Base-by-base conservation (phyloP, 2,797 vertebrate genomes). In the Cryptoprocta ferox region DNA sequence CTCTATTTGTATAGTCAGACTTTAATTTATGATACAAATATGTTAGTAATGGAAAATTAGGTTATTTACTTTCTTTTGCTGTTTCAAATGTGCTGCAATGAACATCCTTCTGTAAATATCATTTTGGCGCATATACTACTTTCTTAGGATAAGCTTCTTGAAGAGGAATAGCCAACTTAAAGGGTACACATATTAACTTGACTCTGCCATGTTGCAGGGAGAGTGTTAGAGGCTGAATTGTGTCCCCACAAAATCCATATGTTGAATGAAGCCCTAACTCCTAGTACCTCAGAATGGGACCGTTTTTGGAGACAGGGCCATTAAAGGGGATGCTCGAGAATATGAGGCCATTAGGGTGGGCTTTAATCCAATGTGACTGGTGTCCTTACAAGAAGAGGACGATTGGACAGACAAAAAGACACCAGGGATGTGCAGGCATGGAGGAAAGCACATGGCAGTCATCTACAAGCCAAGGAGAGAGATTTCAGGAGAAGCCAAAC, bases 21-120 rank as follows among this genome's bases (percentile, higher is more conserved):
- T 18, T n/a, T 70, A 91, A 93, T 92, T 93, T 89, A 37, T 73
- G 32, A 86, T 30, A 81, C 32, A 88, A 94, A 66, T 82, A 24
- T 89, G 16, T 66, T 84, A 70, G 50, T 66, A 81, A 59, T 50
- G 32, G 53, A 68, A n/a, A 65, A 50, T 32, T 70, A 65, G 21
- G 26, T 42, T 68, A 75, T 82, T 94, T 86, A 53, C 30, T 71
- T 14, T 21, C 65, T 85, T 95, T 88, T 80, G 13, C 28, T 45
- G 2, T 92, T 97, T 95, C 45, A 73, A 30, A 32, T 42, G 30
- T 45, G 80, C 15, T 89, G 6, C 16, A 75, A 28, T 82, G 42
- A 90, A 26, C 32, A 97, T 75, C 37, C 13, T 84, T 89, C 82
- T 24, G 15, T 65, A 93, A 59, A 76, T 59, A 66, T 50, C 50